Percentiles rank a stretch among this genome's conserved stretches.
Evolutionary conservation across 2,113 vertebrate species (phyloP).

Genomic region (Gobio gobio): DNA sequence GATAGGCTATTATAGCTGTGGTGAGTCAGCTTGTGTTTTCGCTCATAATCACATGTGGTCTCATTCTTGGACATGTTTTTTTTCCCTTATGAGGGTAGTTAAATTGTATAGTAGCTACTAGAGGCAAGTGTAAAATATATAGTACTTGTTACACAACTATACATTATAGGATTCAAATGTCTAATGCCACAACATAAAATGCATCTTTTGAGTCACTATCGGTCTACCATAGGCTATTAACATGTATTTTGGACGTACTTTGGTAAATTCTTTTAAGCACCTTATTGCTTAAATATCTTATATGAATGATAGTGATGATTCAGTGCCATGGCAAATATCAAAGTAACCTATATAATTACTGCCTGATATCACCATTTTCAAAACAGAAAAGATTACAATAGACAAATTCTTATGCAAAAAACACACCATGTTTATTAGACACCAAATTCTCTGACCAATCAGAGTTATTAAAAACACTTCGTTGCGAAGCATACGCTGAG

Average conservation of each 20-base stretch:
- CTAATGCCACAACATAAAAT: background rate
- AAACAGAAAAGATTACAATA: background rate
- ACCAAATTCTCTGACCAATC: constrained; percentile 73
- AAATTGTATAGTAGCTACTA: background rate
- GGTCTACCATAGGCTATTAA: background rate
- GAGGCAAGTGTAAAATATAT: background rate
- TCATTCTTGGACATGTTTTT: background rate
- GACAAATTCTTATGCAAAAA: constrained; percentile 48
- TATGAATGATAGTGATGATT: background rate
- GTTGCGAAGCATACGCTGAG: constrained; percentile 75
- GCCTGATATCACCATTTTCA: background rate
- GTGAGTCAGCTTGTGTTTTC: background rate
- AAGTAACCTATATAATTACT: too few species aligned
- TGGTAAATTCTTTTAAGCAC: background rate
- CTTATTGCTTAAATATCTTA: background rate
- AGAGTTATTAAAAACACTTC: constrained; percentile 76
- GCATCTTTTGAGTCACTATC: background rate
- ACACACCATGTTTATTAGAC: constrained; percentile 75
- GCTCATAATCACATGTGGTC: background rate
- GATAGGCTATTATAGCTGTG: background rate
- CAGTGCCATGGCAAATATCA: too few species aligned
- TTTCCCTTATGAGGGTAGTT: background rate
- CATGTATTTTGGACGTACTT: background rate
- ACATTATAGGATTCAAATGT: background rate
- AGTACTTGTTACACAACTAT: background rate